Conservation (phyloP, 2,113 vertebrate species). For the Hydrolagus affinis region DNA sequence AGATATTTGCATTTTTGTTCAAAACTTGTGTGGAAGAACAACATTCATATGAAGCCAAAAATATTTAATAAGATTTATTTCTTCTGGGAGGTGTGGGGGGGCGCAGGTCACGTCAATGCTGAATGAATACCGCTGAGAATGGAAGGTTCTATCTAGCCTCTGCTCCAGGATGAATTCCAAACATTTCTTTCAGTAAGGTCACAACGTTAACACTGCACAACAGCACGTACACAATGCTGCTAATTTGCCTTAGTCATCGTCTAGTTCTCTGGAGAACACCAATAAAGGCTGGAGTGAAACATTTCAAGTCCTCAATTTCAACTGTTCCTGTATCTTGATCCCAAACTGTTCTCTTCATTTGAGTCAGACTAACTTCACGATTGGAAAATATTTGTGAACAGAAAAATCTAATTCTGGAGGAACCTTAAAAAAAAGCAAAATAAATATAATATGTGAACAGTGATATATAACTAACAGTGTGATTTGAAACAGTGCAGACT, state of each 20-base stretch:
- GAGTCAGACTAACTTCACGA: slow-evolving; percentile 89
- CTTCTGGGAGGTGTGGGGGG: no score
- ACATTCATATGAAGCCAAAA: no score
- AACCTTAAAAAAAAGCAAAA: slow-evolving; percentile 53
- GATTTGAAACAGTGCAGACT: background rate
- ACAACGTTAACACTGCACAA: slow-evolving; percentile 18
- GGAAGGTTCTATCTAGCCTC: no score
- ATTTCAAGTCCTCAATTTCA: background rate
- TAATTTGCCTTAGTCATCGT: background rate
- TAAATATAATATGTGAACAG: background rate
- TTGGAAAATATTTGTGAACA: slow-evolving; percentile 91
- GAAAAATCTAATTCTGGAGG: slow-evolving; percentile 97
- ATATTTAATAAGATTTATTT: no score
- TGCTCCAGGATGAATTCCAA: no score
- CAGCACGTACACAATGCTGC: slow-evolving; percentile 11
- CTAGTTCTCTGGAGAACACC: background rate
- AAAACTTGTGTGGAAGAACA: no score
- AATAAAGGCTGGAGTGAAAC: background rate
- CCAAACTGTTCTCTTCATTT: background rate
- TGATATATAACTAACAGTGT: background rate
- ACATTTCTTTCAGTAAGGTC: slow-evolving; percentile 12
- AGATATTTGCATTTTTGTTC: no score
- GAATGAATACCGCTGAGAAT: no score
- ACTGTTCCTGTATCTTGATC: background rate
- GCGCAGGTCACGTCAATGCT: no score